Evolutionary conservation across 30 jellyfish, hydroid and myxozoan species (phyloP).

Genomic region (Sanderia malayensis): DNA sequence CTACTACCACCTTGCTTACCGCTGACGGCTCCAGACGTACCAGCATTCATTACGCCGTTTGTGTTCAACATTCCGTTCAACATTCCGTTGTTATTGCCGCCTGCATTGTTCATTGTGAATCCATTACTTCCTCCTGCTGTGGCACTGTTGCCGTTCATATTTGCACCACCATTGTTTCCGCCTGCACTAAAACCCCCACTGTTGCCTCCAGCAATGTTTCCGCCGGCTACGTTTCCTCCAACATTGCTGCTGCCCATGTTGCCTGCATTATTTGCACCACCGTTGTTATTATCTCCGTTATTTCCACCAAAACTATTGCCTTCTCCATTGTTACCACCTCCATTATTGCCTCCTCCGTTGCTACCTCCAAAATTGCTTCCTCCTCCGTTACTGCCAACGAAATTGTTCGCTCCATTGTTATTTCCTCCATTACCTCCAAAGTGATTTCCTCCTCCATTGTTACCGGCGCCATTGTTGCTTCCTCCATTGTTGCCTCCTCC

Average conservation of each 20-base stretch:
- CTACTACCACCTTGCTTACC: conserved; percentile 28
- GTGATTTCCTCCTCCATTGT: neutral
- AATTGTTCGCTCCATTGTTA: conserved; percentile 1
- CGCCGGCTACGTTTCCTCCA: conserved; percentile 11
- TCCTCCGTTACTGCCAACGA: conserved; percentile 12
- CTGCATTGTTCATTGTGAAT: too few species aligned
- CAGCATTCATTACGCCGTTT: conserved; percentile 6
- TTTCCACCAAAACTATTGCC: conserved; percentile 1
- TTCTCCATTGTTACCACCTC: conserved; percentile 1
- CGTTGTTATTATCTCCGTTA: conserved; percentile 10
- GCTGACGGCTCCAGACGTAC: conserved; percentile 13
- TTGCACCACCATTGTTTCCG: conserved; percentile 13
- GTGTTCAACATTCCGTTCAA: neutral
- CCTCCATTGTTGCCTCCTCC: neutral
- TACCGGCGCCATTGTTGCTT: neutral
- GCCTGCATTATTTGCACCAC: conserved; percentile 23
- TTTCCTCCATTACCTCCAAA: conserved; percentile 23
- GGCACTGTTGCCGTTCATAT: neutral
- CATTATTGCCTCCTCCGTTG: neutral
- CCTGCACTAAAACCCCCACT: conserved; percentile 14
- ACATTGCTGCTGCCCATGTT: conserved; percentile 10
- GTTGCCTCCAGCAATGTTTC: neutral
- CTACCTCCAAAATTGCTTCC: neutral
- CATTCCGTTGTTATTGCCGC: neutral
- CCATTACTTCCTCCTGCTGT: neutral